Evolutionary conservation across 2,113 vertebrate species (phyloP), one percentile per base, ranked within the genome.

Genomic region (Ochotona curzoniae): DNA sequence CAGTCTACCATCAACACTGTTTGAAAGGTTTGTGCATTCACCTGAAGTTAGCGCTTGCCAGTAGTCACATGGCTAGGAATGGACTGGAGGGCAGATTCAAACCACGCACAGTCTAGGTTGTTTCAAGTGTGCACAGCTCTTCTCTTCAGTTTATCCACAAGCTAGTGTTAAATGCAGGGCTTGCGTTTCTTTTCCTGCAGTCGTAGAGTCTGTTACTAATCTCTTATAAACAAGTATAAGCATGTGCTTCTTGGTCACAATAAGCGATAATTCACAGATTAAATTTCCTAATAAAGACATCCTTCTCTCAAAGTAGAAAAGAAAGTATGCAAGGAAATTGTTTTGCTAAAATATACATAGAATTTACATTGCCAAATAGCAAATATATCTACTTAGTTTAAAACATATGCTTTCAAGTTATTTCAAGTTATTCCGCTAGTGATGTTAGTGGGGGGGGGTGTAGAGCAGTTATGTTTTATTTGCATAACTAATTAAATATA

Each of bases 191-290:
- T 75, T 38, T 54, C 10, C 28, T 57, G 47, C 7, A 64, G 70
- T 75, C 61, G 51, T 17, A 81, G 30, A 69, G 73, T 90, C 26
- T 84, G 32, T 74, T 83, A 74, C 71, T 87, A 83, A 96, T 83
- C n/a, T 83, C 90, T 87, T 93, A 93, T 93, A 87, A 94, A 91
- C 90, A 94, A 95, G 47, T 88, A 93, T 83, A 93, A 88, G 64
- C 95, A 90, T 92, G 75, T 97, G 92, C 18, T 90, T 90, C 93
- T 86, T 97, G 93, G 84, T 88, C 54, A 83, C 95, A 94, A 85
- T n/a, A 87, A 92, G 28, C 71, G 91, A 76, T 86, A 92, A 92
- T 88, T 76, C 93, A 30, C 83, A 89, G 47, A 61, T 47, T 76
- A 76, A 93, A 66, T 67, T 90, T 28, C 63, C 83, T 94, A 95